These are phyloP conservation scores for Lepidonotus clava DNA, from an alignment of 2,888 invertebrate genomes.

Conservation along the genomic window DNA sequence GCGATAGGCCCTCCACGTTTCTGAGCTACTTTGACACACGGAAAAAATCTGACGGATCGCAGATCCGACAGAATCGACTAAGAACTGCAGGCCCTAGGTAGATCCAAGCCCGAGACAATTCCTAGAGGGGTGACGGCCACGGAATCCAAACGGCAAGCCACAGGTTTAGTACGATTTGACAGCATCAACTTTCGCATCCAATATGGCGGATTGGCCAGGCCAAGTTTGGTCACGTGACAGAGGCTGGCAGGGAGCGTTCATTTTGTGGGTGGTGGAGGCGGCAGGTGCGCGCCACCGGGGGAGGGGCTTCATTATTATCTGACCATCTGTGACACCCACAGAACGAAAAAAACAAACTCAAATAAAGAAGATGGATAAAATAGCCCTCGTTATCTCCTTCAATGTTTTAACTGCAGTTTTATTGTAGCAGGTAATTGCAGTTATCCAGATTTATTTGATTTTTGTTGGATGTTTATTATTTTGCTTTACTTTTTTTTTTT, in stretches of 20 bases:
- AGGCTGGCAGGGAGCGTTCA: slow-evolving; percentile 24
- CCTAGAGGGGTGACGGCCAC: neutral
- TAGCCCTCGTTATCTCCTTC: no score
- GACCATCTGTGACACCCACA: neutral
- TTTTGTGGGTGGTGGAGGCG: neutral
- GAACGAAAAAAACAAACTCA: neutral
- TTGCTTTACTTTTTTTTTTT: no score
- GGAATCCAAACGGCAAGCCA: neutral
- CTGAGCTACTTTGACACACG: slow-evolving; percentile 12
- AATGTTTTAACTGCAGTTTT: no score
- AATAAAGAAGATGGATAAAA: neutral
- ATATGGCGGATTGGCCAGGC: slow-evolving; percentile 52
- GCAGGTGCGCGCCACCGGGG: slow-evolving; percentile 14
- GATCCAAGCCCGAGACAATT: neutral
- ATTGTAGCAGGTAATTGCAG: no score
- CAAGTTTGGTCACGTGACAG: slow-evolving; percentile 50
- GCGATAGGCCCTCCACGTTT: slow-evolving; percentile 54
- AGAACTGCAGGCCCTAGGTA: slow-evolving; percentile 12
- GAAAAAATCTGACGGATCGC: slow-evolving; percentile 42
- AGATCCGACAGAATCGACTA: slow-evolving; percentile 26
- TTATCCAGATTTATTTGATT: no score
- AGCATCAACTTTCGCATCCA: slow-evolving; percentile 52
- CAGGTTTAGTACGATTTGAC: slow-evolving; percentile 5
- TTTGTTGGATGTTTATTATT: no score
- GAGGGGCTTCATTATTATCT: neutral